Evolutionary conservation across 1,140 invertebrate genomes (phyloP).

Genomic region (Heliconius hermathena): DNA sequence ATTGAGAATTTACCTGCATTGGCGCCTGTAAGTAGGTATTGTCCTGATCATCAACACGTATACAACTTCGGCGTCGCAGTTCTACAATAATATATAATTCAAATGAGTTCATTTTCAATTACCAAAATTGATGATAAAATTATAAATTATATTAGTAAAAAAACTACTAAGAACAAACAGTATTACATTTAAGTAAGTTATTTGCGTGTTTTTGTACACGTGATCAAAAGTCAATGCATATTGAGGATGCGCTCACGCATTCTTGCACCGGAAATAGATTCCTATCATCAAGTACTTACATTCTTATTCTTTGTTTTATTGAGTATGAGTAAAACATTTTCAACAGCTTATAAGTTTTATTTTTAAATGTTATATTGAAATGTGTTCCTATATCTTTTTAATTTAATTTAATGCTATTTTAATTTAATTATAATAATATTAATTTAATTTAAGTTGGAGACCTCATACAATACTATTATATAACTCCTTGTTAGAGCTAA

Average conservation of each 20-base stretch:
- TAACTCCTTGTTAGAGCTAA: too few species aligned
- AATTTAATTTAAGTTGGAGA: too few species aligned
- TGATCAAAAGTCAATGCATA: conserved; percentile 2
- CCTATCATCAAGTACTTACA: conserved; percentile 15
- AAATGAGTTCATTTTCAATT: not conserved
- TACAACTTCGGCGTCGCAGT: conserved; percentile 51
- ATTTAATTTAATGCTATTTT: too few species aligned
- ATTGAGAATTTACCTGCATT: conserved; percentile 50
- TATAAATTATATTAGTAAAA: too few species aligned
- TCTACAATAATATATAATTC: conserved; percentile 40
- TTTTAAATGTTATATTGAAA: conserved; percentile 3
- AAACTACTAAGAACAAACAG: too few species aligned
- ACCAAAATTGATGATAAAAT: too few species aligned
- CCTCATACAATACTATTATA: too few species aligned
- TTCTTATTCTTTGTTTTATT: conserved; percentile 17
- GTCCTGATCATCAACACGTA: conserved; percentile 60
- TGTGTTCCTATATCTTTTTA: too few species aligned
- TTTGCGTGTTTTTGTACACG: not conserved
- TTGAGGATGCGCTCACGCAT: conserved; percentile 27
- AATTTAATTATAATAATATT: too few species aligned
- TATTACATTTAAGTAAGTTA: not conserved
- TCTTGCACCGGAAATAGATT: conserved; percentile 30
- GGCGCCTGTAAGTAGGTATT: conserved; percentile 65
- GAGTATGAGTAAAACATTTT: conserved; percentile 13
- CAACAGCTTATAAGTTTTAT: not conserved